A percentile compares a stretch with the other conserved stretches of the same genome.
Evolutionary conservation across 2,888 invertebrate genomes (phyloP).

Genomic region (Automeris io): DNA sequence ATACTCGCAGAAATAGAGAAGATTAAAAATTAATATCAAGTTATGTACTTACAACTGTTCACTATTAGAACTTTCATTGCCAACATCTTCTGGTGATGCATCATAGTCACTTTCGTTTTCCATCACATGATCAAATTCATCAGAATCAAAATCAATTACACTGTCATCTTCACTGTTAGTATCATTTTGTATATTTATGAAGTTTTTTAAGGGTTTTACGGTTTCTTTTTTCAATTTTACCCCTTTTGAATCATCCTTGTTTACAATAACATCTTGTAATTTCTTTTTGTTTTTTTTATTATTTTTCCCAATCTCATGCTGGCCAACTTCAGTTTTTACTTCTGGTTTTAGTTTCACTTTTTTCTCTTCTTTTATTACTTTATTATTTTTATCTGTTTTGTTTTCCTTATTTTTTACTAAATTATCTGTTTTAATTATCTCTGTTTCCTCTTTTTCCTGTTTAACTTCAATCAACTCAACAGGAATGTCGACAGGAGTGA

Average conservation of each 20-base stretch:
- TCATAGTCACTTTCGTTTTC: constrained; percentile 33
- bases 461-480: constrained; percentile 29
- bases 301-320: constrained; percentile 9
- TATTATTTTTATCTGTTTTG: constrained; percentile 14
- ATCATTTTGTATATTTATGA: constrained; percentile 37
- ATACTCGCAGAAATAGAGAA: constrained; percentile 9
- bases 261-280: too few relatives aligned
- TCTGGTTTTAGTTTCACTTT: constrained; percentile 11
- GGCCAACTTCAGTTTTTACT: constrained; percentile 12
- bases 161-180: constrained; percentile 43
- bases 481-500: constrained; percentile 69
- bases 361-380: constrained; percentile 19
- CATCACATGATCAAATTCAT: constrained; percentile 54
- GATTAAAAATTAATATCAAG: constrained; percentile 6
- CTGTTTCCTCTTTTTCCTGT: constrained; percentile 15
- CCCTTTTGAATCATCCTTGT: constrained; percentile 16
- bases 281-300: constrained; percentile 14
- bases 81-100: constrained; percentile 20
- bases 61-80: constrained; percentile 12
- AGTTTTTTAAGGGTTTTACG: constrained; percentile 41
- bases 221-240: constrained; percentile 33
- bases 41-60: constrained; percentile 4
- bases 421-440: constrained; percentile 14
- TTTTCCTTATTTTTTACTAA: constrained; percentile 15
- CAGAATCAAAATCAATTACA: constrained; percentile 52